Conservation (phyloP, 2,797 vertebrate species). For the Mormyrus proboscirostris region DNA sequence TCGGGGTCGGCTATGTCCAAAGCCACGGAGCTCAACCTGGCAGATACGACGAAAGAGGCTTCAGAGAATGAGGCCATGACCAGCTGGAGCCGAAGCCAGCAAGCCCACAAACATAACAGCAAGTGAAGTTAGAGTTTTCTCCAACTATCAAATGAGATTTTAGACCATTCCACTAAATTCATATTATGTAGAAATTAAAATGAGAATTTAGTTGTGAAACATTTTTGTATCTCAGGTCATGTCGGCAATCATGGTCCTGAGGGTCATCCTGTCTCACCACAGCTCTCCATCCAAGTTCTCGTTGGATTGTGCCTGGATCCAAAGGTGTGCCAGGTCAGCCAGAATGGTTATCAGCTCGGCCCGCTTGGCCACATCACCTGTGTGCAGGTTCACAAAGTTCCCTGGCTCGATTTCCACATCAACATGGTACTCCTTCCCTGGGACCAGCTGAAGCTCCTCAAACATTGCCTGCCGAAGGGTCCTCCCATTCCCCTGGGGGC, state of each 20-base stretch:
- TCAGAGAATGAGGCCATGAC: not conserved
- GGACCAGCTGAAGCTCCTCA: slow-evolving; percentile 56
- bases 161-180: not conserved
- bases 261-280: slow-evolving; percentile 53
- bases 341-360: slow-evolving; percentile 80
- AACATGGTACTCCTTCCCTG: slow-evolving; percentile 59
- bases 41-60: not conserved
- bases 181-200: not conserved
- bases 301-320: slow-evolving; percentile 71
- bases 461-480: slow-evolving; percentile 53
- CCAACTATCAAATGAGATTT: not conserved
- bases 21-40: slow-evolving; percentile 71
- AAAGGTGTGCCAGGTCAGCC: slow-evolving; percentile 65
- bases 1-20: slow-evolving; percentile 67
- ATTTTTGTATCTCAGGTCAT: not conserved
- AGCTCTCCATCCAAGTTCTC: slow-evolving; percentile 57
- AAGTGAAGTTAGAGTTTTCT: not conserved
- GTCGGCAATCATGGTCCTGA: not conserved
- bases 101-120: not conserved
- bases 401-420: slow-evolving; percentile 59
- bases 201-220: not conserved
- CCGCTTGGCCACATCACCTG: slow-evolving; percentile 55
- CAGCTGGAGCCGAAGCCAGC: not conserved
- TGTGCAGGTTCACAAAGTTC: slow-evolving; percentile 62
- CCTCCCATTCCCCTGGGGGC: slow-evolving; percentile 69